These are phyloP conservation scores for Helogale parvula DNA, from an alignment of 2,113 vertebrate genomes.

Conservation along the genomic window DNA sequence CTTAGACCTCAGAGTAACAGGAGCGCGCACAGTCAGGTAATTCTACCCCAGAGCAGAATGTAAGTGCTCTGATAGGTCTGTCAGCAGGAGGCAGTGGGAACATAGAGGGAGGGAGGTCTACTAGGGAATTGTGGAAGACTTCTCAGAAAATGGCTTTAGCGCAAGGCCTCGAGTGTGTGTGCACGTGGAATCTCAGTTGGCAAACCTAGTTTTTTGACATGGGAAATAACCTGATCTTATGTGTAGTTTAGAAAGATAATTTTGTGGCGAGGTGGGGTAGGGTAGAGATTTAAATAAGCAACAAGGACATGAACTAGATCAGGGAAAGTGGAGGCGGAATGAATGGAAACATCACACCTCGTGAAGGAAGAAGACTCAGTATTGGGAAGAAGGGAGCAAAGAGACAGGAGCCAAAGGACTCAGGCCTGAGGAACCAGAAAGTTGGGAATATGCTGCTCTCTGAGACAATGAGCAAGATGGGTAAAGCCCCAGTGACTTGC, in stretches of 20 bases:
- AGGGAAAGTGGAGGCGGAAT: not conserved
- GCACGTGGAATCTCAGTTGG: not conserved
- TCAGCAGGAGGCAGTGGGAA: not conserved
- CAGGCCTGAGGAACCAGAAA: not conserved
- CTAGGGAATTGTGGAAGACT: not conserved
- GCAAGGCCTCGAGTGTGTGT: not conserved
- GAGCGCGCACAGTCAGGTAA: not conserved
- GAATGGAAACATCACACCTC: not conserved
- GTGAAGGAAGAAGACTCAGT: not conserved
- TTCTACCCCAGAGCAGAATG: not conserved
- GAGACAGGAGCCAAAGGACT: not conserved
- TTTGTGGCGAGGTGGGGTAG: not conserved
- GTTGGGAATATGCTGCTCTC: not conserved
- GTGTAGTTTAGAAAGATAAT: not conserved
- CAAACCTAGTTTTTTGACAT: not conserved
- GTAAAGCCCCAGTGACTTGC: not conserved
- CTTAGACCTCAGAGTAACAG: not conserved
- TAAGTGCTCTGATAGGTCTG: not conserved
- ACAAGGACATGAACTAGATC: not conserved
- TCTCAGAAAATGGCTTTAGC: not conserved
- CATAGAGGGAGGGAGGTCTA: not conserved
- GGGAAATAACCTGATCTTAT: not conserved
- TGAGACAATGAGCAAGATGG: not conserved
- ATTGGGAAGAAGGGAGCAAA: not conserved
- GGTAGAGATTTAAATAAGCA: not conserved